Conservation (phyloP, 1,140 invertebrate species). For the Philotrypesis tridentata region DNA sequence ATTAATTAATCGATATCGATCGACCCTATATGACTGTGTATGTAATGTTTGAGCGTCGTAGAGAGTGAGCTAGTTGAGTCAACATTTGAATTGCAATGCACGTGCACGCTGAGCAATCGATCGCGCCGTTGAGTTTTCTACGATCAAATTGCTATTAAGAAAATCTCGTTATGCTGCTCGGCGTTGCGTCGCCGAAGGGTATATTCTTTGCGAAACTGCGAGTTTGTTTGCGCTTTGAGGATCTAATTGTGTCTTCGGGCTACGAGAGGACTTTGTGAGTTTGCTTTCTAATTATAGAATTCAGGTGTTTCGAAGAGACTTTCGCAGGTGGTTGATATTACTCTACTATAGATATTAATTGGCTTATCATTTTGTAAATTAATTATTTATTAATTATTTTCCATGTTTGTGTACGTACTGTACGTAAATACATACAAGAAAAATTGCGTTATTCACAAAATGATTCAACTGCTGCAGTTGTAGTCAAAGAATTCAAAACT, state of each 20-base stretch:
- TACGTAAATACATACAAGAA: too few species aligned
- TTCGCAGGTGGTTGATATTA: too few species aligned
- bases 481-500: too few species aligned
- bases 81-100: not conserved
- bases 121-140: not conserved
- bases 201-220: not conserved
- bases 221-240: not conserved
- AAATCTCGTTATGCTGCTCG: not conserved
- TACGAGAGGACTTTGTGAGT: not conserved
- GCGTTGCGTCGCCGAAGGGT: not conserved
- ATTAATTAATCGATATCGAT: conserved; percentile 18
- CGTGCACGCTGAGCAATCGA: not conserved
- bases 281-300: not conserved
- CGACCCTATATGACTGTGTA: not conserved
- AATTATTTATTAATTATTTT: too few species aligned
- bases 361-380: too few species aligned
- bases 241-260: not conserved
- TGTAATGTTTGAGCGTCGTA: not conserved
- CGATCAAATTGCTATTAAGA: not conserved
- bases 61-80: not conserved
- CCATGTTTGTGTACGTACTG: too few species aligned
- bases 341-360: too few species aligned
- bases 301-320: not conserved
- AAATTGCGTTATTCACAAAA: too few species aligned
- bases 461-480: too few species aligned